Conservation (phyloP, 2,113 vertebrate genomes). For the Prinia subflava region DNA sequence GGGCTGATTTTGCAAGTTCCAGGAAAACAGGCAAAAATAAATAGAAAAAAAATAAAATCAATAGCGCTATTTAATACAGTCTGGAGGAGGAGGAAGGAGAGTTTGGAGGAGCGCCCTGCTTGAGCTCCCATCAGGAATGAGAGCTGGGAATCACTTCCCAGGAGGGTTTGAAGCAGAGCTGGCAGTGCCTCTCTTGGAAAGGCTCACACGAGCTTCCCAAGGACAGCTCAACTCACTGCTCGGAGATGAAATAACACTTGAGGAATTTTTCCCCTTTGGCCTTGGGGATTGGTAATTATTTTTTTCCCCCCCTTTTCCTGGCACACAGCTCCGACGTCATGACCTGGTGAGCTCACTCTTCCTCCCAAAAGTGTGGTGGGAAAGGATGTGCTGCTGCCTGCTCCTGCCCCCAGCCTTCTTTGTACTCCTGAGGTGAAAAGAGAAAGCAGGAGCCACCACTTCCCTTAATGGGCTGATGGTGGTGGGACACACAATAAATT, state of each 20-base stretch:
- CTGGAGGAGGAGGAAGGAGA: neutral
- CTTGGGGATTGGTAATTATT: neutral
- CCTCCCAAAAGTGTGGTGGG: neutral
- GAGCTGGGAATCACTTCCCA: neutral
- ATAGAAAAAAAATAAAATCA: neutral
- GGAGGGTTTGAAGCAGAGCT: neutral
- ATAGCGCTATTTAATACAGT: neutral
- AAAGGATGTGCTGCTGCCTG: neutral
- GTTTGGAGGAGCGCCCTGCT: neutral
- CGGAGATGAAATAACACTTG: neutral
- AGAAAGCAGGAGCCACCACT: neutral
- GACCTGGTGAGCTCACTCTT: neutral
- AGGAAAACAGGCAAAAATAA: slow-evolving; percentile 15
- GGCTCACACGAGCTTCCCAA: neutral
- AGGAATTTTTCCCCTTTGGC: neutral
- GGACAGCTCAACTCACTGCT: neutral
- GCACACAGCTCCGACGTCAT: neutral
- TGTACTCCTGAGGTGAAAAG: neutral
- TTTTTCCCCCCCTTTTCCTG: neutral
- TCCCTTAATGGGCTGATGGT: fast-evolving
- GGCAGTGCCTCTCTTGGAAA: neutral
- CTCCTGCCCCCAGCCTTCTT: neutral
- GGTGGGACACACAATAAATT: neutral
- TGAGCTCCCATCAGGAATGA: neutral
- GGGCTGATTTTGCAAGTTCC: slow-evolving; percentile 14